Percentiles rank a stretch among this genome's conserved stretches.
Evolutionary conservation across 2,797 vertebrate genomes (phyloP).

Genomic region (Florisuga fusca): DNA sequence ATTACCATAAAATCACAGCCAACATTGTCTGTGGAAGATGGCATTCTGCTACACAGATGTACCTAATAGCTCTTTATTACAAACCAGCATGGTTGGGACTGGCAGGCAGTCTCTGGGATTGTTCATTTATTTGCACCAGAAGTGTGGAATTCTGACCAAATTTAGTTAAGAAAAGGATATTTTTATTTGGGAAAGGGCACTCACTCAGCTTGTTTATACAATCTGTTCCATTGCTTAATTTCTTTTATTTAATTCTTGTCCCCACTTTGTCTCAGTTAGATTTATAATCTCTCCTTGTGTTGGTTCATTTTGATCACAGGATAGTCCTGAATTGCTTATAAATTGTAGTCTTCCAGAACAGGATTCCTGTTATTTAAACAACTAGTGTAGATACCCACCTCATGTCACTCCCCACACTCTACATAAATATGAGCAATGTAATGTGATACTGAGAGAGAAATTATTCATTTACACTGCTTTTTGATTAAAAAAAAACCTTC

Average conservation of each 20-base stretch:
- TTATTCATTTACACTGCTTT: neutral
- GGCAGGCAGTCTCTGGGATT: neutral
- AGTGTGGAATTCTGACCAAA: neutral
- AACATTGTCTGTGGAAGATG: neutral
- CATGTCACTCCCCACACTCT: neutral
- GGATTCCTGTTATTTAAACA: neutral
- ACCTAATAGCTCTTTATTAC: neutral
- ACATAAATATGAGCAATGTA: neutral
- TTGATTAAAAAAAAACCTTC: neutral
- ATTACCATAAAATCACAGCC: neutral
- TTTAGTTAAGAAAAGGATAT: neutral
- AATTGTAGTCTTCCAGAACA: neutral
- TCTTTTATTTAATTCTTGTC: slow-evolving; percentile 6
- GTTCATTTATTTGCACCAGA: neutral
- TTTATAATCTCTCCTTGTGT: neutral
- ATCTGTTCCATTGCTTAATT: neutral
- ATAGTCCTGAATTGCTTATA: neutral
- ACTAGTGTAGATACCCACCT: neutral
- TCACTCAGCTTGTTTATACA: neutral
- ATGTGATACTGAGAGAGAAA: neutral
- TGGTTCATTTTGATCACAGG: neutral
- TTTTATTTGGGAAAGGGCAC: neutral
- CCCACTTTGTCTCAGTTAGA: neutral
- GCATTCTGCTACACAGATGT: neutral
- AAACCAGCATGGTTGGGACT: neutral